These are phyloP conservation scores for Psylliodes chrysocephalus DNA, from an alignment of 2,888 invertebrate species.

Conservation along the genomic window DNA sequence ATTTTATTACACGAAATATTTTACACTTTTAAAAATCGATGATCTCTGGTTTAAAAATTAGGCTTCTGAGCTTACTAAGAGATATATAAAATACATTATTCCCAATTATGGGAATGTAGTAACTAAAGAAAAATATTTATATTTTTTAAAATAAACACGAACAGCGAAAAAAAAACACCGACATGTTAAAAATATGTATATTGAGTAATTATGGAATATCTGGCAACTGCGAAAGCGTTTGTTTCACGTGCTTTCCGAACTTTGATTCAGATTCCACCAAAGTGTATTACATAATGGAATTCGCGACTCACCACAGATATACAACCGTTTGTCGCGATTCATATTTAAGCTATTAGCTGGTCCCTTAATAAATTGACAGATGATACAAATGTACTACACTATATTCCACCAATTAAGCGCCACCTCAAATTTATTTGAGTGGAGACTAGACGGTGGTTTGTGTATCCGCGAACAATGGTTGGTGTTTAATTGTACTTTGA, in stretches of 20 bases:
- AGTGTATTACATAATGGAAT: conserved; percentile 12
- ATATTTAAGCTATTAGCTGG: conserved; percentile 9
- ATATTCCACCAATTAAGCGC: conserved; percentile 12
- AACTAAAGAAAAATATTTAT: no score
- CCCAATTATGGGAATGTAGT: no score
- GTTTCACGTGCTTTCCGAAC: neutral
- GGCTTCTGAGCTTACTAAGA: no score
- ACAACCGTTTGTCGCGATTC: neutral
- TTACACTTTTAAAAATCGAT: no score
- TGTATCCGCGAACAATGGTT: conserved; percentile 11
- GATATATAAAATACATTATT: no score
- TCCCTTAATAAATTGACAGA: conserved; percentile 10
- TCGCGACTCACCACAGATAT: conserved; percentile 1
- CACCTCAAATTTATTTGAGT: conserved; percentile 15
- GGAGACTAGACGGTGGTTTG: conserved; percentile 6
- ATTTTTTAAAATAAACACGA: no score
- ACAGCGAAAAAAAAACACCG: no score
- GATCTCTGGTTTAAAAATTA: no score
- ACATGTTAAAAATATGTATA: no score
- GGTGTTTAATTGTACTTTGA: conserved; percentile 14
- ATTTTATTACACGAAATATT: no score
- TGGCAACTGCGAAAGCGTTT: neutral
- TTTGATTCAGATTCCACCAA: conserved; percentile 1
- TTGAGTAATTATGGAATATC: neutral
- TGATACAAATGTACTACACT: conserved; percentile 6